phyloP scores from a whole-genome alignment of 2,888 invertebrate genomes.

The Trichopoda pennipes region DNA sequence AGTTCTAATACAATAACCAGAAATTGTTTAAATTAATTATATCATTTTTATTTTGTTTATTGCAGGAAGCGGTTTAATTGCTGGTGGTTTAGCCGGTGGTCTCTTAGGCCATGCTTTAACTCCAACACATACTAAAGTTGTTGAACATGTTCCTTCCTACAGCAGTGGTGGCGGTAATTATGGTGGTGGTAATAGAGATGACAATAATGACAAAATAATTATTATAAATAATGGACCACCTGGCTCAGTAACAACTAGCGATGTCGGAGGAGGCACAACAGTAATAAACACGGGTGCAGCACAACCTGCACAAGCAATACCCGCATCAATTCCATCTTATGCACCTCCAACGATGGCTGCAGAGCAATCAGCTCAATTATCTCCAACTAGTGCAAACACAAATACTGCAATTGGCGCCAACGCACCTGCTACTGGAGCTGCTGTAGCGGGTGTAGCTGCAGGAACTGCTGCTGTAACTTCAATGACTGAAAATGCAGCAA shows the following conservation, averaged over 20 bases:
- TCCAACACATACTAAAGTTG: slow-evolving; percentile 75
- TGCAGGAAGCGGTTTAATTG: slow-evolving; percentile 78
- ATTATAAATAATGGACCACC: slow-evolving; percentile 80
- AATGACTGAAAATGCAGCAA: slow-evolving; percentile 30
- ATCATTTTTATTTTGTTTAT: neutral
- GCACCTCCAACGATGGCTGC: slow-evolving; percentile 20
- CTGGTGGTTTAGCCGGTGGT: slow-evolving; percentile 78
- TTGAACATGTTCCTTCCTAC: slow-evolving; percentile 71
- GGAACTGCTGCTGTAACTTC: slow-evolving; percentile 51
- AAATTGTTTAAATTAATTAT: neutral
- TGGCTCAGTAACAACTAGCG: slow-evolving; percentile 76
- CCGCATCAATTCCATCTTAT: slow-evolving; percentile 49
- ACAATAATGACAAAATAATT: slow-evolving; percentile 77
- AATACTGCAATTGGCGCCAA: slow-evolving; percentile 12
- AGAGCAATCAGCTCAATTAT: slow-evolving; percentile 36
- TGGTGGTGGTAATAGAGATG: slow-evolving; percentile 60
- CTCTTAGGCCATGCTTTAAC: slow-evolving; percentile 78
- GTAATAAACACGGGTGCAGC: slow-evolving; percentile 73
- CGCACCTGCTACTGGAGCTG: slow-evolving; percentile 34
- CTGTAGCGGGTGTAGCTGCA: slow-evolving; percentile 29
- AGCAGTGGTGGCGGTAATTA: slow-evolving; percentile 73
- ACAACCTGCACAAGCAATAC: slow-evolving; percentile 39
- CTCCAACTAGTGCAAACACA: slow-evolving; percentile 25
- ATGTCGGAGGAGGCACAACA: slow-evolving; percentile 75
- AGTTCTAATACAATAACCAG: slow-evolving; percentile 32